phyloP scores from a whole-genome alignment of 2,113 vertebrate species.

The Barbus barbus region DNA sequence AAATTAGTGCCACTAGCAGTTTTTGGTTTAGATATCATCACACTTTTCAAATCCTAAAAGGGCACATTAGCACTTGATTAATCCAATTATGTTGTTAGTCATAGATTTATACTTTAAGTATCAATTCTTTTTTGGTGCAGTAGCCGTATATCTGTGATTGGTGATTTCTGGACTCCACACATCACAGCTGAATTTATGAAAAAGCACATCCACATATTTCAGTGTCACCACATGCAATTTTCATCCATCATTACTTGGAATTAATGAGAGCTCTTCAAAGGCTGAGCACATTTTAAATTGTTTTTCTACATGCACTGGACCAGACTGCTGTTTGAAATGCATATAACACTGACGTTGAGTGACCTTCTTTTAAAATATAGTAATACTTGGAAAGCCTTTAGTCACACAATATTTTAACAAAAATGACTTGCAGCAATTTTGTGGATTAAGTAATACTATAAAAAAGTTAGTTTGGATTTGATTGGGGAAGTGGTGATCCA shows the following conservation, averaged over 20 bases:
- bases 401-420: neutral
- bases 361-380: slow-evolving; percentile 13
- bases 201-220: slow-evolving; percentile 2
- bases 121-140: neutral
- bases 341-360: slow-evolving; percentile 13
- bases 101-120: neutral
- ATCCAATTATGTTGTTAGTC: neutral
- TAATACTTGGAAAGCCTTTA: neutral
- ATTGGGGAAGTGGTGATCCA: neutral
- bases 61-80: neutral
- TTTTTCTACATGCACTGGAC: slow-evolving; percentile 60
- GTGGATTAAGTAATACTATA: neutral
- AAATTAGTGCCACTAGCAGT: neutral
- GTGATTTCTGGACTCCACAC: neutral
- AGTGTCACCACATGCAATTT: slow-evolving; percentile 37
- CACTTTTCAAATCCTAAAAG: neutral
- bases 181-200: neutral
- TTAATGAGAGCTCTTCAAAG: slow-evolving; percentile 67
- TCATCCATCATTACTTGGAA: slow-evolving; percentile 67
- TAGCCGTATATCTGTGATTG: neutral
- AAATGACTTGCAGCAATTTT: neutral
- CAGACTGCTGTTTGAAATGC: slow-evolving; percentile 47
- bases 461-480: neutral
- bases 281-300: slow-evolving; percentile 51
- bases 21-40: neutral